Conservation (phyloP, 2,888 invertebrate species). For the Schizaphis graminum region DNA sequence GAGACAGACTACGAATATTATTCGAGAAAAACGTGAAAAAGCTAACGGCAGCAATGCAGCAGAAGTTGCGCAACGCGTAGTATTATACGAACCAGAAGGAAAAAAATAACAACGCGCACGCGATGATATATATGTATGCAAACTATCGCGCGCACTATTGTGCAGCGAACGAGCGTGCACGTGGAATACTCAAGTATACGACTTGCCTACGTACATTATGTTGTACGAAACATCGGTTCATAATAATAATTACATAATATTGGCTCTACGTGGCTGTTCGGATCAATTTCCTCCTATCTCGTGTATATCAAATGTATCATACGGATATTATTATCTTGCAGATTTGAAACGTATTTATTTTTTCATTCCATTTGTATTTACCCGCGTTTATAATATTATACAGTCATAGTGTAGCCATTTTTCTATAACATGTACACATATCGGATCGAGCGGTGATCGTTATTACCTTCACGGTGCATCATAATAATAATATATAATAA, state of each 20-base stretch:
- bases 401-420: neutral
- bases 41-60: neutral
- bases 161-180: neutral
- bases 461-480: neutral
- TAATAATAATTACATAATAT: neutral
- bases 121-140: slow-evolving; percentile 13
- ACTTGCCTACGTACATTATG: neutral
- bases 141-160: neutral
- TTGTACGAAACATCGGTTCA: neutral
- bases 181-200: slow-evolving; percentile 19
- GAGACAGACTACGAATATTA: slow-evolving; percentile 2
- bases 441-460: neutral
- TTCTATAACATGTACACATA: neutral
- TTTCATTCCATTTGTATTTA: neutral
- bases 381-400: neutral
- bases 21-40: slow-evolving; percentile 14
- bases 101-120: neutral
- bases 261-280: neutral
- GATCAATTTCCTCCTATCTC: neutral
- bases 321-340: neutral
- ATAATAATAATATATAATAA: neutral
- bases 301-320: neutral
- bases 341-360: neutral
- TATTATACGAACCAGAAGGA: neutral
- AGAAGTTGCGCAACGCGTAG: neutral